Evolutionary conservation across 37 sponge, comb jelly and placozoan genomes (phyloP), one percentile per base, ranked within the genome.

Genomic region (Diacarnus erythraeanus): DNA sequence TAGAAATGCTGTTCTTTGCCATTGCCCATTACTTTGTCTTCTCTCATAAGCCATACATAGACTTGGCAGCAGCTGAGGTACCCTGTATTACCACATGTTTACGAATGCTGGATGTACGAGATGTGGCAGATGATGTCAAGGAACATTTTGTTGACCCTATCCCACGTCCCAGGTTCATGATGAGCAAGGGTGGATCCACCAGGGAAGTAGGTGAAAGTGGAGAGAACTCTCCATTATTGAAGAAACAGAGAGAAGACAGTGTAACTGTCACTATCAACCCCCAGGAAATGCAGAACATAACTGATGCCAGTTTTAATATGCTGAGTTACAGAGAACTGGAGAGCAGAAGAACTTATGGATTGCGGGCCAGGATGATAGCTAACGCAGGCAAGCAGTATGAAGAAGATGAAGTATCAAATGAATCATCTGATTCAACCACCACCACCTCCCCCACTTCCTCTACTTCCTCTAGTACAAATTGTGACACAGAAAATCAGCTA

Each of bases 1-100:
- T 97, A 35, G 97, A 97, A 79, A 97, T 97, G 97, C 84, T 97
- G 33, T 27, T 89, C 22, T 85, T 84, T 41, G 96, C 95, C 54
- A 72, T 94, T 27, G 94, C 88, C 2, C 95, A 94, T 76, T 87
- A 92, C 68, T 89, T 92, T 75, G 78, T 92, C 37, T 97, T 97
- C 78, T 94, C 97, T n/a, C 88, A 91, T 77, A 94, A 89, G 66
- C 97, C 92, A 0, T 97, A 67, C 56, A 72, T 92, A 18, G 78
- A 94, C 77, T 73, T 69, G 12, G 92, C 91, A 40, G 94, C 85
- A 2, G 88, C 77, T 18, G 73, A 80, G 37, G 88, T 81, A 0
- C 88, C 90, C n/a, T 93, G 83, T 33, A 40, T 92, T 4, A 36
- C 71, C 6, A 81, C 90, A 44, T 85, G 92, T 39, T 30, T 91